Conservation (phyloP, 2,797 vertebrate species). For the Centropyge bicolor region DNA sequence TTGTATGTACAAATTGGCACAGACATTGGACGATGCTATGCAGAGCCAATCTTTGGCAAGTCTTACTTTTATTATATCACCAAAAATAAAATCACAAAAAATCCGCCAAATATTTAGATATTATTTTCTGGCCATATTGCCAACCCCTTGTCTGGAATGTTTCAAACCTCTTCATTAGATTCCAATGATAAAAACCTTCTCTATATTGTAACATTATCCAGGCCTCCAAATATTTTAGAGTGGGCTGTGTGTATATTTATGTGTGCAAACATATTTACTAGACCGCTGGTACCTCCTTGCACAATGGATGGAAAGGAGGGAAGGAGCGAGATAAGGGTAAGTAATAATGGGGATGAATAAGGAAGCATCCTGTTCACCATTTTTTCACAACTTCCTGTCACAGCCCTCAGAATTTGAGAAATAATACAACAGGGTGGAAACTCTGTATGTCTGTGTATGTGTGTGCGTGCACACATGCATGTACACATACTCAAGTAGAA, state of each 20-base stretch:
- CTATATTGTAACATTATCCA: constrained; percentile 19
- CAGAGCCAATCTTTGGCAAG: too few species aligned
- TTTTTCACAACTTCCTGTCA: constrained; percentile 80
- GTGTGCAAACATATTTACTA: constrained; percentile 51
- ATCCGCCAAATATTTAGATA: too few species aligned
- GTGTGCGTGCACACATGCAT: background rate
- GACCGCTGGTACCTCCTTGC: constrained; percentile 47
- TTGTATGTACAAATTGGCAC: too few species aligned
- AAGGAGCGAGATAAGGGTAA: constrained; percentile 53
- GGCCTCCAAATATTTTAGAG: background rate
- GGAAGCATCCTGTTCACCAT: constrained; percentile 72
- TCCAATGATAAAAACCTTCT: constrained; percentile 12
- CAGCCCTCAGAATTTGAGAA: constrained; percentile 65
- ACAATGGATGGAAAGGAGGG: constrained; percentile 74
- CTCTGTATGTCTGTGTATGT: background rate
- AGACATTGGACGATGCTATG: too few species aligned
- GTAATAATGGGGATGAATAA: constrained; percentile 66
- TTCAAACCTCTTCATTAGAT: constrained; percentile 2
- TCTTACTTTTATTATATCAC: too few species aligned
- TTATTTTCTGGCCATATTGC: too few species aligned
- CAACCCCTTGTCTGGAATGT: constrained; percentile 6
- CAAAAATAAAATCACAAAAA: too few species aligned
- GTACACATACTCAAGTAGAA: background rate
- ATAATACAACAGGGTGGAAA: constrained; percentile 48
- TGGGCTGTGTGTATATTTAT: background rate